Percentiles rank a stretch among this genome's conserved stretches.
These are phyloP conservation scores for Caenorhabditis japonica DNA, from an alignment of 2,888 invertebrate species.

Conservation along the genomic window DNA sequence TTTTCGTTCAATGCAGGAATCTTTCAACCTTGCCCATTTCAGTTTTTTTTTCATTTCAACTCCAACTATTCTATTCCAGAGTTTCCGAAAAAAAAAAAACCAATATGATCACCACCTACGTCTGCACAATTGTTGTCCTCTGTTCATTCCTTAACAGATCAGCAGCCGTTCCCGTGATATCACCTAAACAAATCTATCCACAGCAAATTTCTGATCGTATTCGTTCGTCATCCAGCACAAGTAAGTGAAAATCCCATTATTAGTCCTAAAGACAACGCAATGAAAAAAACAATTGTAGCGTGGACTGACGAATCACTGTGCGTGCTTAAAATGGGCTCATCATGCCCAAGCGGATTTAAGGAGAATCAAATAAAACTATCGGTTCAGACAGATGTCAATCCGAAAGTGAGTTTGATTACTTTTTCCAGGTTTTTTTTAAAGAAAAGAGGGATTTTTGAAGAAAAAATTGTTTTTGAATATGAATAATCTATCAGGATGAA, in stretches of 20 bases:
- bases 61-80: too few relatives aligned
- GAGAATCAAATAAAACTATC: conserved; percentile 52
- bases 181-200: not conserved
- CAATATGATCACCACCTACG: too few relatives aligned
- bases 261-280: not conserved
- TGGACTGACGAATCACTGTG: conserved; percentile 50
- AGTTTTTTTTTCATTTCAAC: too few relatives aligned
- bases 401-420: conserved; percentile 41
- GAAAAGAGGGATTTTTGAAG: too few relatives aligned
- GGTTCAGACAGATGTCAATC: conserved; percentile 55
- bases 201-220: conserved; percentile 10
- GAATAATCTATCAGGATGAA: too few relatives aligned
- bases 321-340: conserved; percentile 51
- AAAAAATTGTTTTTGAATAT: too few relatives aligned
- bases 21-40: too few relatives aligned
- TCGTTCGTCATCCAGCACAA: not conserved
- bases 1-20: too few relatives aligned
- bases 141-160: not conserved
- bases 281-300: conserved; percentile 30
- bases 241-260: conserved; percentile 8
- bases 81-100: too few relatives aligned
- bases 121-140: not conserved
- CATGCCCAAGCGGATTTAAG: conserved; percentile 53
- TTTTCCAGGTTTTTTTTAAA: too few relatives aligned
- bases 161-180: not conserved